These are phyloP conservation scores for Panopea generosa DNA, from an alignment of 2,888 invertebrate genomes.

Conservation along the genomic window DNA sequence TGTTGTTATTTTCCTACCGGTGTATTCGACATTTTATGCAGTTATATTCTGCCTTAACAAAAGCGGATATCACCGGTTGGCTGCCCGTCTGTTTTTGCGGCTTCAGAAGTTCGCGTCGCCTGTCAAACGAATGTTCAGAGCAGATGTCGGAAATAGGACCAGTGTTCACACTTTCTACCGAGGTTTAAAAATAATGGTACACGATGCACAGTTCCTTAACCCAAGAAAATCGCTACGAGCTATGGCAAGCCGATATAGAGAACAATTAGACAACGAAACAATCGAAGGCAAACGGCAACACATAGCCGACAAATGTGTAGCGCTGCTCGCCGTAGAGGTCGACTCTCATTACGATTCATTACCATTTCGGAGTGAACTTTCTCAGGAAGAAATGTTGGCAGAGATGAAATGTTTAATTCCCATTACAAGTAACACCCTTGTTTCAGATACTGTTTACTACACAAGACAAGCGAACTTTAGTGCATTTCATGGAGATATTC, in stretches of 20 bases:
- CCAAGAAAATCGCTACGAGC: conserved; percentile 35
- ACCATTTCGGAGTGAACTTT: conserved; percentile 41
- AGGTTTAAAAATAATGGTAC: conserved; percentile 39
- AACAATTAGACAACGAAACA: conserved; percentile 24
- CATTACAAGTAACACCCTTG: conserved; percentile 41
- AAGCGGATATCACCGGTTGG: too few species aligned
- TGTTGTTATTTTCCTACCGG: too few species aligned
- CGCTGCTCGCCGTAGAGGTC: conserved; percentile 28
- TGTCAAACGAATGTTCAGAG: too few species aligned
- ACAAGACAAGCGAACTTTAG: conserved; percentile 52
- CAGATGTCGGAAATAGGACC: conserved; percentile 17
- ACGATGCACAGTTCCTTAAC: conserved; percentile 45
- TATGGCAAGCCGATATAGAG: conserved; percentile 27
- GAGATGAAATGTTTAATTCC: conserved; percentile 40
- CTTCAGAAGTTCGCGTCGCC: too few species aligned
- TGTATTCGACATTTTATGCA: too few species aligned
- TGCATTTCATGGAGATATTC: conserved; percentile 40
- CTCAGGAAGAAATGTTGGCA: conserved; percentile 40
- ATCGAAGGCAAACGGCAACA: conserved; percentile 23
- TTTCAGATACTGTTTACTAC: conserved; percentile 50
- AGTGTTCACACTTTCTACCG: conserved; percentile 42
- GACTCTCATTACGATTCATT: conserved; percentile 46
- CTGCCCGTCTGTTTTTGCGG: too few species aligned
- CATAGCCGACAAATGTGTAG: conserved; percentile 42
- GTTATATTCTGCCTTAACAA: too few species aligned